Evolutionary conservation across 2,888 invertebrate genomes (phyloP), one percentile per base, ranked within the genome.

Genomic region (Lysandra coridon): DNA sequence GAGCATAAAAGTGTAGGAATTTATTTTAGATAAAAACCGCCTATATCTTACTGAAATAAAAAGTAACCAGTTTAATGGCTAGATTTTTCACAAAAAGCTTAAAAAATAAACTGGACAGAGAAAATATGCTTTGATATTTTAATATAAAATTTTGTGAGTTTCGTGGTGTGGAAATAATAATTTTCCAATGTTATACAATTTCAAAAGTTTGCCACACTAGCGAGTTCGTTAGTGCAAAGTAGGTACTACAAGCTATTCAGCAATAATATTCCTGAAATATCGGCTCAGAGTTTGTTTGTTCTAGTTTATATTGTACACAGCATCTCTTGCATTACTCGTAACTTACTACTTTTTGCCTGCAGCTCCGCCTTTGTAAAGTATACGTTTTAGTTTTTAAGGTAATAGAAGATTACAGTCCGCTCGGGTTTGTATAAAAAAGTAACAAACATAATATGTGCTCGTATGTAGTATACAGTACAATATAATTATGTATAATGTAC

Each of bases 201-300:
- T 69, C 33, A 37, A 69, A 14, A 69, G 69, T 69, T 69, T 33
- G 33, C 69, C 33, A 69, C 7, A 33, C 64, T 30, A 69, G 14
- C 1, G 69, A 37, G 33, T 12, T 69, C 69, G 30, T 69, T 69
- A 69, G 4, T 2, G 5, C 10, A 69, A 69, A 37, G 33, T 69
- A 69, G 17, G 33, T 69, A 69, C 69, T 14, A 14, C 49, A 75
- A 49, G 44, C 75, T 44, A 30, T 75, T 75, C 30, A 49, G 75
- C 75, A 44, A 75, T 75, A 75, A 49, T 75, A 75, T 75, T 30
- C 23, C 75, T 75, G 49, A 75, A 75, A 30, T 75, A 75, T 30
- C 49, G 75, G 75, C 12, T 49, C 23, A 14, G 23, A 30, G 49
- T 75, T 75, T 49, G 75, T 75, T 75, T 75, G 44, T 75, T 49